Base-by-base conservation (phyloP, 2,888 invertebrate genomes). In the Stenodera caucasica region DNA sequence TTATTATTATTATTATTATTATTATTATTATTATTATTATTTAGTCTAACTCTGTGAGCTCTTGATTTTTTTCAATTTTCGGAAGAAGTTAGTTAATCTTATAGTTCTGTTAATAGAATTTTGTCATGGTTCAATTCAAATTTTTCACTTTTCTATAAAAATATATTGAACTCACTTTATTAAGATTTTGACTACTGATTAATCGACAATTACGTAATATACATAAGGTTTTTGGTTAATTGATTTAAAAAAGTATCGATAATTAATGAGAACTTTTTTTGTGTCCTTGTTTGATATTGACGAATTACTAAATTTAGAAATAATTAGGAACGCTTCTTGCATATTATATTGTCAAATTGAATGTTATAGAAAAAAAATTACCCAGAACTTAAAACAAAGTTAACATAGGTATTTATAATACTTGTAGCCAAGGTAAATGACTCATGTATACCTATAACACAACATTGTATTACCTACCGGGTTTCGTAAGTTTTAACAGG, bases 361-460 rank as follows among this genome's bases (percentile, higher is more conserved):
- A 45, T 21, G 15, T 15, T 15, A 35, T 40, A 40, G 33, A 11
- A 8, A 45, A 40, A 40, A 18, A 45, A 21, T 37, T 45, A 21
- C 45, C 3, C 9, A 45, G 21, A 45, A n/a, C n/a, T n/a, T n/a
- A n/a, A n/a, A n/a, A 45, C 12, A 45, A 21, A 45, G 12, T 45
- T 23, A 21, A 45, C 5, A 4, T 26, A 32, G 12, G n/a, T 23
- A 9, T 45, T 51, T 60, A 55, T 33, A 52, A 52, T 55, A 55
- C 40, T 55, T 51, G 14, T 55, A 55, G 52, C 60, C 63, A 63
- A 63, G 63, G 63, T 50, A 60, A 63, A 59, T 63, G 63, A 63
- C 54, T 63, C 62, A 62, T 49, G 23, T 45, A 40, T n/a, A n/a
- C n/a, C n/a, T n/a, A n/a, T 33, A 53, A 58, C 56, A 53, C 58